A percentile compares a stretch with the other conserved stretches of the same genome.
Evolutionary conservation across 1,140 invertebrate genomes (phyloP).

Genomic region (Aphaenogaster floridana): DNA sequence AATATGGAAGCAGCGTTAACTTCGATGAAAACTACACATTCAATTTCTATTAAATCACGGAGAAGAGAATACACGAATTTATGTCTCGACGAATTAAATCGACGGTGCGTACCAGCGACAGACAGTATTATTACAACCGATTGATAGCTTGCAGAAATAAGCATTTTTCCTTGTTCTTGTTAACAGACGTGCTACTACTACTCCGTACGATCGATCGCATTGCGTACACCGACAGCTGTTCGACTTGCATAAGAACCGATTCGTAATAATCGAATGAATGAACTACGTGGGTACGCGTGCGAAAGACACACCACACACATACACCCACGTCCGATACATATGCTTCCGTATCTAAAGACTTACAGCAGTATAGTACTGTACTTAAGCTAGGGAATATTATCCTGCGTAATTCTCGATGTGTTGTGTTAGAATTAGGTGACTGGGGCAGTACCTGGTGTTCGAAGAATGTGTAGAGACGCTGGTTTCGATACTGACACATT

Average conservation of each 20-base stretch:
- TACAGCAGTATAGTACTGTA: conserved; percentile 82
- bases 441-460: conserved; percentile 77
- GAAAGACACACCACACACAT: conserved; percentile 46
- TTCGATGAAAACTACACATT: conserved; percentile 1
- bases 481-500: conserved; percentile 47
- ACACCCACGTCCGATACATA: conserved; percentile 77
- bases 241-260: conserved; percentile 43
- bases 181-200: conserved; percentile 51
- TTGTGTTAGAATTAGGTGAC: conserved; percentile 80
- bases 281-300: conserved; percentile 9
- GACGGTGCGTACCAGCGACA: conserved; percentile 16
- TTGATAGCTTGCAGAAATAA: conserved; percentile 58
- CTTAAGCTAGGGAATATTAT: conserved; percentile 81
- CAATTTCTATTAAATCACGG: background rate
- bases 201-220: conserved; percentile 67
- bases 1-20: background rate
- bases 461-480: conserved; percentile 53
- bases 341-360: conserved; percentile 84
- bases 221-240: conserved; percentile 61
- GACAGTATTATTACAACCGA: conserved; percentile 8
- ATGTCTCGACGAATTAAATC: background rate
- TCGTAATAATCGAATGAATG: conserved; percentile 59
- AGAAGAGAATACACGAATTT: background rate
- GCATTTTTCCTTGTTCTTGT: conserved; percentile 57
- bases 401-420: conserved; percentile 73